Evolutionary conservation across 2,113 vertebrate species (phyloP).

Genomic region (Neopipo cinnamomea): DNA sequence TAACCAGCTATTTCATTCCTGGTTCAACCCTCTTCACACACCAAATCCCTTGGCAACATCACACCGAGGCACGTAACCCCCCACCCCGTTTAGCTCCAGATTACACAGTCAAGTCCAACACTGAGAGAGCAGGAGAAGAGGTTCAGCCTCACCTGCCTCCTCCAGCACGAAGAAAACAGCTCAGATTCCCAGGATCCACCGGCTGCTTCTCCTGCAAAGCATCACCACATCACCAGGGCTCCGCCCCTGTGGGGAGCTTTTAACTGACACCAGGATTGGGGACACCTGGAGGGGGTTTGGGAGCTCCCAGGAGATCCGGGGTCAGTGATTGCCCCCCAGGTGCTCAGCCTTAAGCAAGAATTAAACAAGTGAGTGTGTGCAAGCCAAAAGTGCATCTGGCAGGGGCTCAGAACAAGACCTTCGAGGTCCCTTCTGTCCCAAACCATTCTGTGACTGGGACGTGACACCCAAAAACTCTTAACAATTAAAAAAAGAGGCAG

Average conservation of each 20-base stretch:
- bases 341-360: background rate
- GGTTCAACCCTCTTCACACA: background rate
- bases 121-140: rapidly evolving
- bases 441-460: background rate
- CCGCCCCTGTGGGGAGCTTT: background rate
- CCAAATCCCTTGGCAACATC: background rate
- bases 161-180: rapidly evolving
- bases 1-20: background rate
- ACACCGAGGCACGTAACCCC: background rate
- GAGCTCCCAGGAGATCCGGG: background rate
- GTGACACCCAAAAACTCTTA: background rate
- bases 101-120: rapidly evolving
- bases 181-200: rapidly evolving
- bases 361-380: rapidly evolving
- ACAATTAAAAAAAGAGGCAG: background rate
- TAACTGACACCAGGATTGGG: too few relatives aligned
- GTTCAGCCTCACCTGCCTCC: background rate
- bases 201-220: background rate
- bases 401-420: background rate
- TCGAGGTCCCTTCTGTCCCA: background rate
- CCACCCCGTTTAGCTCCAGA: background rate
- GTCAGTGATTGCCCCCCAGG: background rate
- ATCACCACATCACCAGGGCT: rapidly evolving
- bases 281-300: background rate
- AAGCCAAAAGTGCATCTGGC: background rate